phyloP scores from a whole-genome alignment of 2,113 vertebrate species.

The Crotalus helleri region DNA sequence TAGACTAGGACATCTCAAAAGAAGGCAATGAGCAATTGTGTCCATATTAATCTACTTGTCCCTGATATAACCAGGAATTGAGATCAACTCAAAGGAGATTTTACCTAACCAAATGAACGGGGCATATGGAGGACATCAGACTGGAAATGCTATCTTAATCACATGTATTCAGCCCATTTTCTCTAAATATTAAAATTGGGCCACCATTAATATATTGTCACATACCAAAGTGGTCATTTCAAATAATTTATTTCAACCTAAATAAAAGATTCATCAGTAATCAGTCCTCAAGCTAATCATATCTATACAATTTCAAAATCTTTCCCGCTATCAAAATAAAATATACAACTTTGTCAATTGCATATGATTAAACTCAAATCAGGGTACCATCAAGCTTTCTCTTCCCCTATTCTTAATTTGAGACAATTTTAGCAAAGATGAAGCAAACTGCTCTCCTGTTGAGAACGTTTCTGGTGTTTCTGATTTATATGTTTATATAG shows the following conservation, averaged over 20 bases:
- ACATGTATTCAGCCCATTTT: background rate
- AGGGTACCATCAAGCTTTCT: background rate
- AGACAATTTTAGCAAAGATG: background rate
- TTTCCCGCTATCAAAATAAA: background rate
- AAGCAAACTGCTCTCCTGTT: background rate
- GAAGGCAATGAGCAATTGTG: background rate
- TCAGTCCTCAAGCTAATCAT: background rate
- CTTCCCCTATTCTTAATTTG: background rate
- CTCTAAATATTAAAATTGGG: background rate
- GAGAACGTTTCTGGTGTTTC: background rate
- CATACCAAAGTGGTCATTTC: background rate
- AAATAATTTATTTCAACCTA: background rate
- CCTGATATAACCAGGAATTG: background rate
- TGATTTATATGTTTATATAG: background rate
- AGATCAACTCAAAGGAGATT: background rate
- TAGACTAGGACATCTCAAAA: background rate
- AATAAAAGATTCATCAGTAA: background rate
- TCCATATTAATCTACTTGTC: background rate
- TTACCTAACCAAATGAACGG: background rate
- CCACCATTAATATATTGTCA: background rate
- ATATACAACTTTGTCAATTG: background rate
- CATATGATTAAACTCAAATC: background rate
- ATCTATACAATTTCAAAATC: background rate
- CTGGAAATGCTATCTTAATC: background rate
- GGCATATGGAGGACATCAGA: background rate